Base-by-base conservation (phyloP, 2,797 vertebrate genomes). In the Sebastes goodei region DNA sequence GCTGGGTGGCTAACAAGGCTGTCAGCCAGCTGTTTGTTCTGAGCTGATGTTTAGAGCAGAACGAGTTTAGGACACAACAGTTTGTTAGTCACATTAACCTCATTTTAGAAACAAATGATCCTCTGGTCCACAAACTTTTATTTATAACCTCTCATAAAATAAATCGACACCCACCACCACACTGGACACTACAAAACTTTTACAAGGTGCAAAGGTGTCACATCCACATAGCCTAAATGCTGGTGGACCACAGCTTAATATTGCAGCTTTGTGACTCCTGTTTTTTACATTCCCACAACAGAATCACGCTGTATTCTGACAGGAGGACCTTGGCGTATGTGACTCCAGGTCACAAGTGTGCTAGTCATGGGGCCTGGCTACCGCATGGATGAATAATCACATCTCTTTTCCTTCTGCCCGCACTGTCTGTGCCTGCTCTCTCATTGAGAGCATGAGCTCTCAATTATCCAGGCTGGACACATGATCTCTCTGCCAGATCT, bases 401-500 rank as follows among this genome's bases (percentile, higher is more conserved):
- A 75, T 81, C 62, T 71, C 33, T 62, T 62, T 10, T 72, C 49
- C 55, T 32, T 65, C 33, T 56, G 29, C 52, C 65, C 2, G 6
- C 52, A 0, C 62, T 29, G 52, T 52, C 38, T 85, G 20, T 57
- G 55, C 55, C 66, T 57, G 59, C 65, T 65, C 64, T 64, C 70
- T 88, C 72, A 79, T 33, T 86, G 74, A 86, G 74, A 89, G 70
- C 88, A 81, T 72, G 71, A 90, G 87, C 78, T 91, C 85, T 91
- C 86, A 76, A 89, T 92, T 93, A 93, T 80, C 86, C 60, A 46
- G 38, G 32, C 64, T 38, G 25, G 86, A 86, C 89, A 92, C 84
- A 80, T 88, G 91, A 90, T 90, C 88, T 77, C 20, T 38, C 62
- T 46, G 74, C 35, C 33, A 60, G 76, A 60, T 87, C 82, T 81